Percentiles rank a stretch among this genome's conserved stretches.
phyloP scores from a whole-genome alignment of 2,797 vertebrate genomes.

The Rhinophrynus dorsalis region DNA sequence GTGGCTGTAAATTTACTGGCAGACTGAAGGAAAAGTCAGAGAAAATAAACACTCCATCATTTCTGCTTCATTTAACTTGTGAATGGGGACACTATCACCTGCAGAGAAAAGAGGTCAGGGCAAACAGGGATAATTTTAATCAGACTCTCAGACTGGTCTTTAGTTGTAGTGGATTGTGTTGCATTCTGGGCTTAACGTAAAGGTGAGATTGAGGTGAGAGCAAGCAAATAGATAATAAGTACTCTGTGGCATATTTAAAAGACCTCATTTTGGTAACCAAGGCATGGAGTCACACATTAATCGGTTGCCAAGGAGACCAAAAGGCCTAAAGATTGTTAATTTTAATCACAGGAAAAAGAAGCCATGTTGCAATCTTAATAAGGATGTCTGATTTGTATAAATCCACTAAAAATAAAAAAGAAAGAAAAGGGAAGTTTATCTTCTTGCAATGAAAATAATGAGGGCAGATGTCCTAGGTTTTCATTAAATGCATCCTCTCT shows the following conservation, averaged over 20 bases:
- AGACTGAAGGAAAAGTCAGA: constrained; percentile 76
- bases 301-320: constrained; percentile 53
- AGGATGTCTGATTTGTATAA: constrained; percentile 40
- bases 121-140: constrained; percentile 70
- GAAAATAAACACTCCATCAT: constrained; percentile 89
- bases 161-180: constrained; percentile 63
- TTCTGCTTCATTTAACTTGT: constrained; percentile 83
- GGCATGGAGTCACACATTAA: constrained; percentile 30
- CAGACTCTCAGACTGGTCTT: constrained; percentile 70
- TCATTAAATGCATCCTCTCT: constrained; percentile 6
- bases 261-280: constrained; percentile 47
- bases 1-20: constrained; percentile 76
- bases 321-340: constrained; percentile 50
- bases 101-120: constrained; percentile 71
- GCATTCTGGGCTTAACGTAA: constrained; percentile 59
- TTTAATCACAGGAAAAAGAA: constrained; percentile 45
- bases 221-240: constrained; percentile 60
- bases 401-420: constrained; percentile 3
- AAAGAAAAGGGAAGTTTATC: constrained; percentile 3
- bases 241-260: constrained; percentile 51
- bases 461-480: constrained; percentile 15
- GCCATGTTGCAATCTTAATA: constrained; percentile 42
- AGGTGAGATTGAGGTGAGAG: constrained; percentile 68
- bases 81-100: constrained; percentile 78
- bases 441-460: constrained; percentile 31